These are phyloP conservation scores for Poecilobothrus nobilitatus DNA, from an alignment of 2,888 invertebrate species.

Conservation along the genomic window DNA sequence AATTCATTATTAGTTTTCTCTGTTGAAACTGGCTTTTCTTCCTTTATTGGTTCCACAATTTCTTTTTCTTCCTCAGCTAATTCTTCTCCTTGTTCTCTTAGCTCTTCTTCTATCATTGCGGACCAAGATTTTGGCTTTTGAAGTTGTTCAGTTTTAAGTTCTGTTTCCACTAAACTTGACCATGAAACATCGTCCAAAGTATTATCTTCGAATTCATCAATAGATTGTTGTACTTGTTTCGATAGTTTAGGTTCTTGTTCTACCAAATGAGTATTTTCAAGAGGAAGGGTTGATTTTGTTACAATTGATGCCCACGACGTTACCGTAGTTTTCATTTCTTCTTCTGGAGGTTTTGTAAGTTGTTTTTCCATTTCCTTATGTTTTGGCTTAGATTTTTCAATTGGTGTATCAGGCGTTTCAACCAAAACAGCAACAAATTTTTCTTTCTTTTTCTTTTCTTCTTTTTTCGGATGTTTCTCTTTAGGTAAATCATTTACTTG, in stretches of 20 bases:
- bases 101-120: slow-evolving; percentile 9
- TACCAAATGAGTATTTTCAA: background rate
- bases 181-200: slow-evolving; percentile 17
- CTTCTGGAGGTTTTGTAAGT: background rate
- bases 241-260: background rate
- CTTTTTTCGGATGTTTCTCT: background rate
- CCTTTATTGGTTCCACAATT: background rate
- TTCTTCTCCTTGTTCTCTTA: slow-evolving; percentile 9
- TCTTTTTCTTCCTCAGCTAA: background rate
- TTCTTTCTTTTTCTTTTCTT: background rate
- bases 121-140: slow-evolving; percentile 14
- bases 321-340: background rate
- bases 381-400: background rate
- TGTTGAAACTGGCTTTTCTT: background rate
- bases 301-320: background rate
- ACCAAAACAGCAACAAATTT: background rate
- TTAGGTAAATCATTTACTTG: background rate
- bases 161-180: slow-evolving; percentile 11
- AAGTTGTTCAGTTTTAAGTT: background rate
- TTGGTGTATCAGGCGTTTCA: background rate
- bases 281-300: background rate
- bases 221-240: background rate
- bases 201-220: slow-evolving; percentile 15
- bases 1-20: background rate
- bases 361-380: background rate